These are phyloP conservation scores for Ceratina australensis DNA, from an alignment of 1,140 invertebrate genomes.

Conservation along the genomic window DNA sequence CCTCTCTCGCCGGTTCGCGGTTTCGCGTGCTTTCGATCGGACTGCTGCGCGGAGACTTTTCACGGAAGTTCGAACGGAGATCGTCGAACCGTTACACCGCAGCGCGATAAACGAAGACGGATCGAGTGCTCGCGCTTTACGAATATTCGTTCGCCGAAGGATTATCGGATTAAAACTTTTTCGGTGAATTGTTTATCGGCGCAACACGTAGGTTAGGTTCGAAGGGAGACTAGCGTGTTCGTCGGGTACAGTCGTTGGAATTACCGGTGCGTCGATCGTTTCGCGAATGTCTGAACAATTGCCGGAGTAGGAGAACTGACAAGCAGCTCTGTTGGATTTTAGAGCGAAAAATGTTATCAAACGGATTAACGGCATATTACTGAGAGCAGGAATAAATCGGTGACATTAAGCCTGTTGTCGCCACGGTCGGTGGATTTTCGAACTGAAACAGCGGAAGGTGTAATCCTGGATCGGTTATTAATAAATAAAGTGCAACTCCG, in stretches of 20 bases:
- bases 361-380: neutral
- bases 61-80: neutral
- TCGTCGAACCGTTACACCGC: neutral
- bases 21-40: neutral
- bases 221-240: too few species aligned
- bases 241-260: too few species aligned
- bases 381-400: neutral
- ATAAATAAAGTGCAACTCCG: conserved; percentile 4
- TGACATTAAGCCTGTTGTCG: neutral
- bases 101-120: neutral
- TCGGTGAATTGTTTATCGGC: neutral
- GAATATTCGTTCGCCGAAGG: too few species aligned
- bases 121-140: too few species aligned
- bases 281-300: too few species aligned
- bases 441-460: neutral
- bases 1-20: neutral
- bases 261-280: too few species aligned
- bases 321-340: too few species aligned
- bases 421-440: neutral
- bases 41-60: neutral
- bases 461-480: conserved; percentile 8
- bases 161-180: too few species aligned
- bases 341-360: neutral
- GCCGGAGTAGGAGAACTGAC: too few species aligned
- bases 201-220: neutral